phyloP scores from a whole-genome alignment of 2,113 vertebrate genomes.

The Polypterus bichir region DNA sequence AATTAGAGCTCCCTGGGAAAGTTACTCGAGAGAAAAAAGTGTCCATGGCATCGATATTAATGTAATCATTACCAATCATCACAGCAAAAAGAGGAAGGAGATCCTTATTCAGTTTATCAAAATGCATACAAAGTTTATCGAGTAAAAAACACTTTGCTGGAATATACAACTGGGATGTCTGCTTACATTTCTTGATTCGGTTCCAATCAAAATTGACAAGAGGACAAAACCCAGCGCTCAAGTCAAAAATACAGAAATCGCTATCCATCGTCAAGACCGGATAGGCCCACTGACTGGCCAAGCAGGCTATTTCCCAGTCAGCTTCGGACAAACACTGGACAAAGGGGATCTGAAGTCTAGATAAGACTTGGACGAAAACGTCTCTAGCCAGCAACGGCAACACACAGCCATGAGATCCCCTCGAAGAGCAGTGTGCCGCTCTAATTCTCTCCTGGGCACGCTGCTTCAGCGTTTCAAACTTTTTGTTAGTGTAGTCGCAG shows the following conservation, averaged over 20 bases:
- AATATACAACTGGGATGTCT: slow-evolving; percentile 43
- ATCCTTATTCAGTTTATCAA: slow-evolving; percentile 42
- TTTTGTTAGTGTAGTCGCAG: slow-evolving; percentile 70
- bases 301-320: slow-evolving; percentile 73
- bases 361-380: slow-evolving; percentile 69
- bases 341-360: slow-evolving; percentile 51
- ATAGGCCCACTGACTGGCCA: slow-evolving; percentile 78
- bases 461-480: slow-evolving; percentile 59
- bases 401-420: slow-evolving; percentile 49
- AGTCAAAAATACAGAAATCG: slow-evolving; percentile 84
- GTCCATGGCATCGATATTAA: slow-evolving; percentile 38
- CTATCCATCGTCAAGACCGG: slow-evolving; percentile 82
- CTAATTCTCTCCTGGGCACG: slow-evolving; percentile 64
- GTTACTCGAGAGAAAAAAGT: slow-evolving; percentile 38
- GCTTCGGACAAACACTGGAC: slow-evolving; percentile 80
- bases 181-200: slow-evolving; percentile 33
- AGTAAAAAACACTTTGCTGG: slow-evolving; percentile 56
- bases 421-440: slow-evolving; percentile 50
- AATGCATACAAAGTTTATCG: slow-evolving; percentile 53
- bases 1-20: slow-evolving; percentile 14
- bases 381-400: slow-evolving; percentile 63
- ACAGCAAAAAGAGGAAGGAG: slow-evolving; percentile 78
- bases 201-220: slow-evolving; percentile 70
- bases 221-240: slow-evolving; percentile 72
- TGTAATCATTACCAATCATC: slow-evolving; percentile 72